Evolutionary conservation across 2,888 invertebrate genomes (phyloP), one percentile per base, ranked within the genome.

Genomic region (Phrixothrix hirtus): DNA sequence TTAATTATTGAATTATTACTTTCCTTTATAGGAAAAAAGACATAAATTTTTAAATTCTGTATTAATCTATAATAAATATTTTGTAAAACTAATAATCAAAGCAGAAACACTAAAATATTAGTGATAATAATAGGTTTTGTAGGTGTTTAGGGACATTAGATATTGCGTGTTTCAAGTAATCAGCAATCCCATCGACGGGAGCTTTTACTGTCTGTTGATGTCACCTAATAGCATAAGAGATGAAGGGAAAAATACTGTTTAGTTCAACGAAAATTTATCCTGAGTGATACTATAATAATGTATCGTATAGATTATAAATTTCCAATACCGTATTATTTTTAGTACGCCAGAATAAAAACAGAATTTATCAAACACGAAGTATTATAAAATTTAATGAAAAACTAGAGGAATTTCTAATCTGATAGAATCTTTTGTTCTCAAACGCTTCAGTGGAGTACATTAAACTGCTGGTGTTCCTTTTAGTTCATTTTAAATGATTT

Each of bases 151-250:
- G 50, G 55, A 55, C 51, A 59, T 58, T 54, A 58, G 48, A 42
- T 49, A 39, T 61, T 60, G 61, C 61, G 61, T 61, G 61, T 35
- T 42, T 25, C 12, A 30, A 41, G 58, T 48, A 57, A 61, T 61
- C 59, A 60, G 53, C 37, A 53, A 50, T 55, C 55, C 59, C 57
- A 60, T 58, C 51, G 57, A 57, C 59, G 59, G 59, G 58, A 55
- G 59, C 61, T 60, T 61, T 61, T 61, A 61, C 55, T 55, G 55
- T 49, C 48, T 42, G 47, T 43, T 56, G 51, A 54, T 59, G 58
- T 61, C 57, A 59, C 56, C 53, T 60, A 60, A 58, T 60, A 55
- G 56, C 58, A 39, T 47, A 44, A 37, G 32, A 30, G 39, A 43
- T 49, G 42, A 29, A 14, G 34, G 21, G 12, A 10, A 34, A 44